Base-by-base conservation (phyloP, 2,797 vertebrate species). In the Odontamblyopus rebecca region DNA sequence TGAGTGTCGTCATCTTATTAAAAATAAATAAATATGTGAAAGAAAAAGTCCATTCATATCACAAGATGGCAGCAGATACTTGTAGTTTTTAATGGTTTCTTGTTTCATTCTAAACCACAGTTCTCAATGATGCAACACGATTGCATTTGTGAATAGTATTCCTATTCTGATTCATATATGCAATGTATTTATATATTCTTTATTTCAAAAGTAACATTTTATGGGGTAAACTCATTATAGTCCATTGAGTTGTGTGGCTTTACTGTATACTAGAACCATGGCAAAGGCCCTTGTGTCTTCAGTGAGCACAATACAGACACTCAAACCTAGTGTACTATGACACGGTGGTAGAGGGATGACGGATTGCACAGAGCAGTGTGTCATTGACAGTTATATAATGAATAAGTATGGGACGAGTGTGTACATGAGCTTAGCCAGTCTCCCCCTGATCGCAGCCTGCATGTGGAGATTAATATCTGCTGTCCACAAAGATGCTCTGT, bases 381-480 rank as follows among this genome's bases (percentile, higher is more conserved):
- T 88, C 81, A 82, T 65, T 71, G 60, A 29, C 67, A 78, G 72
- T 89, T 86, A 88, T 75, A 78, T 86, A 86, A 90, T 89, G 73
- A 87, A 87, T 86, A 87, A 88, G 82, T 83, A 88, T 82, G 82
- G 74, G 79, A 66, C 51, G 68, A 68, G 69, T 74, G 64, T 79
- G 78, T 71, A 54, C 70, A 77, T 90, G 86, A 91, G 85, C 69
- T 87, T 88, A 88, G 84, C 80, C 87, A 82, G 83, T 85, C 86
- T 89, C 85, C 88, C 87, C 88, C 87, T 87, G 78, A 91, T 91
- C 82, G 87, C 83, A 84, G 86, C 84, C 85, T 85, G 75, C 83
- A 85, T 86, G 75, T 76, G 85, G 82, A 91, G 90, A 92, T 91
- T 92, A 87, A 91, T 92, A 92, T 92, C 89, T 88, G 82, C 83